Percentiles rank a stretch among this genome's conserved stretches.
Evolutionary conservation across 2,113 vertebrate species (phyloP).

Genomic region (Delphinapterus leucas): DNA sequence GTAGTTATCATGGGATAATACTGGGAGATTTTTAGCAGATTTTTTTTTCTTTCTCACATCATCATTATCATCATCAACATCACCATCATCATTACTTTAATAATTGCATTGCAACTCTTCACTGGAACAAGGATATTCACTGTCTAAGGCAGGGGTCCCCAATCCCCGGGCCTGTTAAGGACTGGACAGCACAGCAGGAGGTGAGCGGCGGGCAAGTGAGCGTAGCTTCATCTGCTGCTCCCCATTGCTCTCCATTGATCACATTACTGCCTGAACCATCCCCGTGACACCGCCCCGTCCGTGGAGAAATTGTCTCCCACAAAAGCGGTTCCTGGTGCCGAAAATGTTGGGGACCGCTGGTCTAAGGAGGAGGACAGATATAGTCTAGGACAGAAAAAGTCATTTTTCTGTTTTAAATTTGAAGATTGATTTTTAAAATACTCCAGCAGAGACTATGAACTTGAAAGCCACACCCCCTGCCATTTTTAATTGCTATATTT

Average conservation of each 20-base stretch:
- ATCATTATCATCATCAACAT: not conserved
- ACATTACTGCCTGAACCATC: no score
- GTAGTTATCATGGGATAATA: not conserved
- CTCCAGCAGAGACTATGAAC: not conserved
- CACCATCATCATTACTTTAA: not conserved
- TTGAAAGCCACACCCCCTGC: not conserved
- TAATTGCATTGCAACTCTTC: not conserved
- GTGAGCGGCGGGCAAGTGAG: no score
- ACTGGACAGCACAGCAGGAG: no score
- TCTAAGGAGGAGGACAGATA: not conserved
- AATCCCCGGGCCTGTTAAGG: no score
- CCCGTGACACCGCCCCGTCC: no score
- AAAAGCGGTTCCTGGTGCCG: no score
- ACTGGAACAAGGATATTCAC: not conserved
- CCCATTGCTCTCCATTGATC: no score
- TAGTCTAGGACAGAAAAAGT: not conserved
- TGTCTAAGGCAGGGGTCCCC: not conserved
- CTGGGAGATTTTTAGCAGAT: not conserved
- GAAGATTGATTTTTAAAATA: conserved; percentile 27
- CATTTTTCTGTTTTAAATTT: conserved; percentile 23
- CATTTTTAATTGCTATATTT: not conserved
- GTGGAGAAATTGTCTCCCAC: no score
- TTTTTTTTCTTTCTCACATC: not conserved
- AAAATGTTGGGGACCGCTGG: no score
- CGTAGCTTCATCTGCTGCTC: no score